These are phyloP conservation scores for Solen grandis DNA, from an alignment of 1,140 invertebrate genomes.

Conservation along the genomic window DNA sequence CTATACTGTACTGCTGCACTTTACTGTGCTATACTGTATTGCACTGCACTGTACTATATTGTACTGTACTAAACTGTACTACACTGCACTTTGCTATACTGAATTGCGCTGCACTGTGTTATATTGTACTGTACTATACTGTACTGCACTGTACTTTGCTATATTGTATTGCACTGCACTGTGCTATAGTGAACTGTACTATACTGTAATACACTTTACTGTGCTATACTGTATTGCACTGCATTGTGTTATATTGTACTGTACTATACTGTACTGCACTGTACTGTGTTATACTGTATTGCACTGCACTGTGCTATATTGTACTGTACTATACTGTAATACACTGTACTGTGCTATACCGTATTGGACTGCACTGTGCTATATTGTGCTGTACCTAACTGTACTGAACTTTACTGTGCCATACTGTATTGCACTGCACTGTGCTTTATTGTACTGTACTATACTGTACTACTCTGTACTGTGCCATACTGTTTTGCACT, in stretches of 20 bases:
- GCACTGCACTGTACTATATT: constrained; percentile 47
- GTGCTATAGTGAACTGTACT: constrained; percentile 36
- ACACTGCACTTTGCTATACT: constrained; percentile 19
- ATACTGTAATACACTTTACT: constrained; percentile 27
- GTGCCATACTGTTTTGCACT: constrained; percentile 27
- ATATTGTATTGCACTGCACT: constrained; percentile 39
- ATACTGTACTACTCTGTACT: constrained; percentile 47
- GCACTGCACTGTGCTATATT: constrained; percentile 28
- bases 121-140: constrained; percentile 34
- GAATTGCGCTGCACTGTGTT: constrained; percentile 31
- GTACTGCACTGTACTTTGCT: constrained; percentile 41
- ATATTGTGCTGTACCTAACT: constrained; percentile 40
- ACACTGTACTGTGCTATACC: constrained; percentile 19
- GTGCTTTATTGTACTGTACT: constrained; percentile 33
- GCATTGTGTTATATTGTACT: constrained; percentile 36
- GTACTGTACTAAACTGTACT: constrained; percentile 34
- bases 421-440: constrained; percentile 28
- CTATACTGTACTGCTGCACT: constrained; percentile 48
- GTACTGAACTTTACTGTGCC: constrained; percentile 23
- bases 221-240: constrained; percentile 36
- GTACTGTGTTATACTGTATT: constrained; percentile 34
- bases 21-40: constrained; percentile 46
- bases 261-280: constrained; percentile 48
- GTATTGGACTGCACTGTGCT: constrained; percentile 19
- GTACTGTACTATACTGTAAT: constrained; percentile 33